Conservation (phyloP, 2,888 invertebrate genomes). For the Cataglyphis rosenhaueri region DNA sequence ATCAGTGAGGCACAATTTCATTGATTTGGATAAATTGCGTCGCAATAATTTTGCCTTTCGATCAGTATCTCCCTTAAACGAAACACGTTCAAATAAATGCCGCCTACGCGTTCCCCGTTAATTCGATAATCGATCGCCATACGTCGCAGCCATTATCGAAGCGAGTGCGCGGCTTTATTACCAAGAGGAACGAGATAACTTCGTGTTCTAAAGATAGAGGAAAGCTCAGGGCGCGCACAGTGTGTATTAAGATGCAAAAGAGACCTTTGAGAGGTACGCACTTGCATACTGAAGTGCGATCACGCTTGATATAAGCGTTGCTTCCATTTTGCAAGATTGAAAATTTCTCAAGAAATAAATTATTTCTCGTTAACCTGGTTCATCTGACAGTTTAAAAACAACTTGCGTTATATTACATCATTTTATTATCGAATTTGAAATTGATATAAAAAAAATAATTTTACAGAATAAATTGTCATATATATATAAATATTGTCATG, state of each 20-base stretch:
- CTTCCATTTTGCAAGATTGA: constrained; percentile 28
- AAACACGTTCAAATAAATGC: constrained; percentile 27
- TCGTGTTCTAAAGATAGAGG: constrained; percentile 51
- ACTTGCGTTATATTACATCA: not conserved
- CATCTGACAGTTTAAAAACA: not conserved
- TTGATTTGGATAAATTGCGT: constrained; percentile 16
- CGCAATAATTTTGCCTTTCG: constrained; percentile 19
- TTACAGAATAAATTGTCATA: not conserved
- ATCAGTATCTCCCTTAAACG: constrained; percentile 29
- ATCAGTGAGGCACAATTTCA: not conserved
- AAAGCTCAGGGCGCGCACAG: not conserved
- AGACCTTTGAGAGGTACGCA: not conserved
- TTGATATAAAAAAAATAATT: not conserved
- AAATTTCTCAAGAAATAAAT: not conserved
- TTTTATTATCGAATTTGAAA: constrained; percentile 12
- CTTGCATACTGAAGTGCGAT: constrained; percentile 18
- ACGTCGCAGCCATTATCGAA: constrained; percentile 54
- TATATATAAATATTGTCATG: not conserved
- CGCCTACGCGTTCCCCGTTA: constrained; percentile 32
- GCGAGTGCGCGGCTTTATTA: constrained; percentile 46
- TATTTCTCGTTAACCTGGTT: constrained; percentile 18
- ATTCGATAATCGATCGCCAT: constrained; percentile 59
- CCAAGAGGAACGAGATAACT: constrained; percentile 10
- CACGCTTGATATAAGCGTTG: not conserved
- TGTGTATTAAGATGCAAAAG: constrained; percentile 32